A percentile compares a stretch with the other conserved stretches of the same genome.
These are phyloP conservation scores for Clarias gariepinus DNA, from an alignment of 2,113 vertebrate species.

Conservation along the genomic window DNA sequence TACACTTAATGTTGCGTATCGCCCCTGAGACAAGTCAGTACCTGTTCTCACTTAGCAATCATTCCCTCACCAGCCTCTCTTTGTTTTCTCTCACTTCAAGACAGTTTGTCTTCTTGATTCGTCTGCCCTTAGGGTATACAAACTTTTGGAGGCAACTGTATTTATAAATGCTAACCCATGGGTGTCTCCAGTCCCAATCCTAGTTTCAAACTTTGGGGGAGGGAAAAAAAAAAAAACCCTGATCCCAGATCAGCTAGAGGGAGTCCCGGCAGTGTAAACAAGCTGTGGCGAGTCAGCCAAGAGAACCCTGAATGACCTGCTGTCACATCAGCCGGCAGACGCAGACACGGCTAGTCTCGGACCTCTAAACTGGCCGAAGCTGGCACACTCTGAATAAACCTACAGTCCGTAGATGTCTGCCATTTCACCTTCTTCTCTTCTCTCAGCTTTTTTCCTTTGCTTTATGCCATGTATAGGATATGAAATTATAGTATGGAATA, in stretches of 20 bases:
- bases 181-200: background rate
- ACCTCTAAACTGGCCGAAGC: constrained; percentile 51
- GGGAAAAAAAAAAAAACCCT: background rate
- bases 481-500: background rate
- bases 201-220: background rate
- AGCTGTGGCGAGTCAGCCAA: background rate
- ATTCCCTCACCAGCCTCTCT: background rate
- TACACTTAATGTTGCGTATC: background rate
- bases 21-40: background rate
- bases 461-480: background rate
- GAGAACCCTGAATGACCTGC: constrained; percentile 56
- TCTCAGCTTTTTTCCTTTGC: background rate
- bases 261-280: constrained; percentile 24
- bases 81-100: background rate
- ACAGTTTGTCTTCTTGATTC: background rate
- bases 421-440: background rate
- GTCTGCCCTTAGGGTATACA: background rate
- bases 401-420: constrained; percentile 60
- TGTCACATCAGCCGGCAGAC: constrained; percentile 60
- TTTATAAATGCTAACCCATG: background rate
- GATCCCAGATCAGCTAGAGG: constrained; percentile 2
- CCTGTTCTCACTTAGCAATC: background rate
- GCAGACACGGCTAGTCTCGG: constrained; percentile 30
- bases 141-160: background rate
- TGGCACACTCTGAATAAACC: constrained; percentile 74